These are phyloP conservation scores for Acanthurus tractus DNA, from an alignment of 2,797 vertebrate genomes.

Conservation along the genomic window DNA sequence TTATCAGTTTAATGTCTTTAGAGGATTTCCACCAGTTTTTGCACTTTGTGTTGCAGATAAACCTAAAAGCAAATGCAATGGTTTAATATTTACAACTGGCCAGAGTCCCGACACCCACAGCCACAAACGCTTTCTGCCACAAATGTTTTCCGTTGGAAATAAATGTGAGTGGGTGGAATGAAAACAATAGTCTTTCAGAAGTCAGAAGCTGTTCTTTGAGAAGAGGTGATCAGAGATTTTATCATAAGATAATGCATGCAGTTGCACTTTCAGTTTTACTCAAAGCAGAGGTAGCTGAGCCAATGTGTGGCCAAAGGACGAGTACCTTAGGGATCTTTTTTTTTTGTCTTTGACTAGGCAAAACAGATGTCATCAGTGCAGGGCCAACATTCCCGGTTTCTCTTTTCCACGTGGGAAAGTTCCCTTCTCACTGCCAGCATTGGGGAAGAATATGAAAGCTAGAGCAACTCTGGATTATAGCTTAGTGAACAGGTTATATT, in stretches of 20 bases:
- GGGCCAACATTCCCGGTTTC: slow-evolving; percentile 84
- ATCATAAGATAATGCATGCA: slow-evolving; percentile 3
- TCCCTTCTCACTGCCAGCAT: slow-evolving; percentile 78
- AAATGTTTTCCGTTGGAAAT: slow-evolving; percentile 50
- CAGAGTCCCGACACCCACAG: slow-evolving; percentile 16
- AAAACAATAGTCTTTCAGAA: not conserved
- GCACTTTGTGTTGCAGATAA: slow-evolving; percentile 10
- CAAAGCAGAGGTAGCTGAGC: slow-evolving; percentile 36
- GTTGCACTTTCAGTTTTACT: slow-evolving; percentile 32
- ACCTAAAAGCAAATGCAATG: slow-evolving; percentile 30
- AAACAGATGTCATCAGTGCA: slow-evolving; percentile 83
- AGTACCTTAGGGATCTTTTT: slow-evolving; percentile 35
- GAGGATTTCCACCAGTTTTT: slow-evolving; percentile 65
- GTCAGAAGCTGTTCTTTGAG: not conserved
- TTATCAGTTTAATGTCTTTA: slow-evolving; percentile 19
- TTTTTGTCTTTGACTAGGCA: slow-evolving; percentile 61
- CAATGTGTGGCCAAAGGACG: slow-evolving; percentile 52
- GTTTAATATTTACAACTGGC: slow-evolving; percentile 20
- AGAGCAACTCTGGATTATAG: slow-evolving; percentile 79
- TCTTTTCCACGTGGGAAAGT: slow-evolving; percentile 85
- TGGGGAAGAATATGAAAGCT: slow-evolving; percentile 66
- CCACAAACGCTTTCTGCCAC: slow-evolving; percentile 3
- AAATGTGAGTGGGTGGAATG: slow-evolving; percentile 1
- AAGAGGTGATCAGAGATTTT: not conserved
- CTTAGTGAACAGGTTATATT: slow-evolving; percentile 77